Base-by-base conservation (phyloP, 30 jellyfish, hydroid and myxozoan species). In the Clytia hemisphaerica region DNA sequence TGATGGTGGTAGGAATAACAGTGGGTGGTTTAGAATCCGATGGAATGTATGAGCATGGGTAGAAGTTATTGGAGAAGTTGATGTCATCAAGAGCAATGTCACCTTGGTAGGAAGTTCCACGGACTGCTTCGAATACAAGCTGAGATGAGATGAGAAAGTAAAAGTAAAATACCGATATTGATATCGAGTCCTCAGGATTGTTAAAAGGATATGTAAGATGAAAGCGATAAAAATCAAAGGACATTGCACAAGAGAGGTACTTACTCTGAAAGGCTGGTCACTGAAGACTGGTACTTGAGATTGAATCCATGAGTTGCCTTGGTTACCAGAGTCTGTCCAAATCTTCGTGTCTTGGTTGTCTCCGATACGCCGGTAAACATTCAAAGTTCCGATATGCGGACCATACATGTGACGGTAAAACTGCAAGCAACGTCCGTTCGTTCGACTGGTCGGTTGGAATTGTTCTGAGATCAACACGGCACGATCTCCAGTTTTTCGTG, bases 1-100 rank as follows among this genome's bases (percentile, higher is more conserved):
- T 88, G 12, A 88, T 73, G 3, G 97, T 88, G 1, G 97, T 88
- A 2, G 97, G 97, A 14, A 94, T 83, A 4, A 88, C 84, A 28
- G 97, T 88, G 25, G 97, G 97, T 10, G 97, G 97, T 29, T 89
- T 89, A 34, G 97, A 80, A 45, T 61, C 71, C 21, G 97, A 71
- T 6, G 97, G 97, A 27, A 88, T 80, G 58, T 88, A 82, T 10
- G 93, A 38, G 75, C 97, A 88, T 6, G 93, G 93, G 26, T 71
- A 80, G 49, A 69, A 69, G 81, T 69, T 69, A 44, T 80, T 88
- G 31, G 80, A 79, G 73, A 73, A 88, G 58, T 34, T 71, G 16
- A 88, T 75, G 46, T 88, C 97, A 57, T 88, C 97, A 67, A 88
- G 59, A 1, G 94, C 97, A n/a, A 88, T 80, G 51, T 88, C 97